phyloP scores from a whole-genome alignment of 2,888 invertebrate species.

The Eueremaeus valkanovi region DNA sequence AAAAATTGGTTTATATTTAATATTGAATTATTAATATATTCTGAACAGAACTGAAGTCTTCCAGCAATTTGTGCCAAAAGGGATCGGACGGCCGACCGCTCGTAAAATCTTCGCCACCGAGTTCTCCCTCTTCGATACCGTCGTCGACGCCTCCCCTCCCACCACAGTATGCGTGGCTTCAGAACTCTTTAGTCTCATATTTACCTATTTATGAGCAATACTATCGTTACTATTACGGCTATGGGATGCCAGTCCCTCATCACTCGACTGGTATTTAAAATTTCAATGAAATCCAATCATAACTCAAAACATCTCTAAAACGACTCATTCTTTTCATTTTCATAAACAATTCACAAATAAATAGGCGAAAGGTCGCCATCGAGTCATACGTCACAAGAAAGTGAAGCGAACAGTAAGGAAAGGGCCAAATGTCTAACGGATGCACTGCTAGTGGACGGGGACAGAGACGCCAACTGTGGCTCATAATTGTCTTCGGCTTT shows the following conservation, averaged over 20 bases:
- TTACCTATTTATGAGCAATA: conserved; percentile 41
- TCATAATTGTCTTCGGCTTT: background rate
- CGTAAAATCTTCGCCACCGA: conserved; percentile 23
- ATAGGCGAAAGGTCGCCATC: conserved; percentile 12
- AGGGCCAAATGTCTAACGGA: conserved; percentile 15
- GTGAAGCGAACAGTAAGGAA: conserved; percentile 14
- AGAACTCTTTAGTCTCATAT: conserved; percentile 35
- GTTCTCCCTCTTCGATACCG: background rate
- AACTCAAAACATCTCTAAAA: background rate
- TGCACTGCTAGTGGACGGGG: background rate
- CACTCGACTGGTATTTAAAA: background rate
- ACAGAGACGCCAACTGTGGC: background rate
- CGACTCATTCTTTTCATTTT: too few species aligned
- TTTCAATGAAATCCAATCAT: background rate
- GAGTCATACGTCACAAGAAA: conserved; percentile 14
- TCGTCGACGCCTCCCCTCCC: conserved; percentile 9
- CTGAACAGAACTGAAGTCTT: conserved; percentile 7
- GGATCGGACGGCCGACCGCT: background rate
- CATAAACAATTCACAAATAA: too few species aligned
- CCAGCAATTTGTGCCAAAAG: conserved; percentile 26
- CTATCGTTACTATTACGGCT: conserved; percentile 43
- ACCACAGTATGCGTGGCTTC: background rate
- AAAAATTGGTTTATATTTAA: background rate
- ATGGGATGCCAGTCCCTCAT: conserved; percentile 28
- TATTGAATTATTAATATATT: background rate